These are phyloP conservation scores for Cephus spinipes DNA, from an alignment of 2,888 invertebrate genomes.

Conservation along the genomic window DNA sequence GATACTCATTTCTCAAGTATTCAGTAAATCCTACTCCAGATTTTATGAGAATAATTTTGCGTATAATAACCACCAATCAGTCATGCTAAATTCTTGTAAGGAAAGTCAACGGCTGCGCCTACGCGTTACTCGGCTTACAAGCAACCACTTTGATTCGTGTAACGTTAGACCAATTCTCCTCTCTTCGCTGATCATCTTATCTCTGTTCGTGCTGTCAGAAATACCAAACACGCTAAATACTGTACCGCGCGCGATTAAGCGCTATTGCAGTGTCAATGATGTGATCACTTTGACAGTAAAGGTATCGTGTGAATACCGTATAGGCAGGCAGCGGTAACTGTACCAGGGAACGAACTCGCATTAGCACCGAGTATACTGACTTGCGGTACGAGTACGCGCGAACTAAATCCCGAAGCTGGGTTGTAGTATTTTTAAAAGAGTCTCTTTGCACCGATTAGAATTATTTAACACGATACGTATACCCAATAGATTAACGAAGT, in stretches of 20 bases:
- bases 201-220: background rate
- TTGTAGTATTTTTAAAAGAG: background rate
- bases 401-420: background rate
- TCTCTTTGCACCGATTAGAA: background rate
- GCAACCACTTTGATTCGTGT: background rate
- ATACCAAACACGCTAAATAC: background rate
- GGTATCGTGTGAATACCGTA: background rate
- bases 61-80: background rate
- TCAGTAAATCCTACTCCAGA: background rate
- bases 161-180: background rate
- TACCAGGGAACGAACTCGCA: background rate
- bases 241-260: background rate
- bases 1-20: background rate
- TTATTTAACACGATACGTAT: background rate
- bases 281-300: background rate
- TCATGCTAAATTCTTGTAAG: background rate
- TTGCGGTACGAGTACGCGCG: background rate
- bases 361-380: background rate
- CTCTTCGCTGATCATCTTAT: background rate
- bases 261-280: background rate
- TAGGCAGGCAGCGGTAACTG: background rate
- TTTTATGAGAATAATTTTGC: background rate
- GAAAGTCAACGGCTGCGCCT: background rate
- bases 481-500: no score
- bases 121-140: background rate